These are phyloP conservation scores for Lateolabrax maculatus DNA, from an alignment of 2,797 vertebrate species.

Conservation along the genomic window DNA sequence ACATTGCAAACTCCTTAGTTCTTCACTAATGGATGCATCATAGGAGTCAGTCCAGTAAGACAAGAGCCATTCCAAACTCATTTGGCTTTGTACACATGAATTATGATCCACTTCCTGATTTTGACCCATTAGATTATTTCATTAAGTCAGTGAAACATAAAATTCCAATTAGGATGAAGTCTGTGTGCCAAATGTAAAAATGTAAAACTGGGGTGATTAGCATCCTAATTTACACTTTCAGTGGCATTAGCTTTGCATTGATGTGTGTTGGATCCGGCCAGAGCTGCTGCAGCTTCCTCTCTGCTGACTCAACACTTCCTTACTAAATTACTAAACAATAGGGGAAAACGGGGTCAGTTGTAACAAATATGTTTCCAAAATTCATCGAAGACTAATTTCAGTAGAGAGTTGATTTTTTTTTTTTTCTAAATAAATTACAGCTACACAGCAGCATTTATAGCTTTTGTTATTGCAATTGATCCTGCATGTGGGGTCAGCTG, in stretches of 20 bases:
- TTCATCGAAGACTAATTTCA: not conserved
- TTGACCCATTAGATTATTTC: conserved; percentile 59
- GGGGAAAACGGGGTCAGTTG: not conserved
- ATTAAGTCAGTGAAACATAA: conserved; percentile 68
- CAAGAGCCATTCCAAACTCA: conserved; percentile 8
- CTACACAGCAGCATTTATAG: no score
- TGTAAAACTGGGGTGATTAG: conserved; percentile 46
- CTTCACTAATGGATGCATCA: not conserved
- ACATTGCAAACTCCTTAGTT: not conserved
- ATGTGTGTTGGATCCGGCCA: conserved; percentile 26
- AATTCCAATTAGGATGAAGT: conserved; percentile 63
- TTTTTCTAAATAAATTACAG: not conserved
- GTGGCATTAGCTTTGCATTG: conserved; percentile 31
- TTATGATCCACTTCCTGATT: conserved; percentile 48
- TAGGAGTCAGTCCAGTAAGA: conserved; percentile 6
- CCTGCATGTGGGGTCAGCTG: not conserved
- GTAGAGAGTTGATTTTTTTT: not conserved
- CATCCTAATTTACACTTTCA: conserved; percentile 43
- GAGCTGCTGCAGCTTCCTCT: not conserved
- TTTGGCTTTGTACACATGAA: conserved; percentile 35
- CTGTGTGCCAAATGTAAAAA: conserved; percentile 60
- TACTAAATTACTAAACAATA: conserved; percentile 12
- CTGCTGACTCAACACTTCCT: conserved; percentile 34
- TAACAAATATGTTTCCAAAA: not conserved
- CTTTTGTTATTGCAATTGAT: no score